Conservation (phyloP, 1,140 invertebrate species). For the Myzus persicae region DNA sequence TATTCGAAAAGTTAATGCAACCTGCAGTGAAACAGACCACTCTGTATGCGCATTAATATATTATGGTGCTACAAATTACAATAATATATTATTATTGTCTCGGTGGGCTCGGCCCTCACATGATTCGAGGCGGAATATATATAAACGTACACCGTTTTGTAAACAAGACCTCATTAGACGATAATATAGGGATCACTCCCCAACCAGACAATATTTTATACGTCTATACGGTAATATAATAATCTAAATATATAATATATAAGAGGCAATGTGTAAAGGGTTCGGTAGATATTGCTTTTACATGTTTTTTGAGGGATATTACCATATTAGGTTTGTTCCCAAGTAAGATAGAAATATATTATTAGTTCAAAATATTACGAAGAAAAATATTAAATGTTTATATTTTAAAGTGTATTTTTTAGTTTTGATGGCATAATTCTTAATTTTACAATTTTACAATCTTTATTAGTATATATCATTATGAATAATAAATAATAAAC, state of each 20-base stretch:
- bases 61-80: not conserved
- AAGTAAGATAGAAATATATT: not conserved
- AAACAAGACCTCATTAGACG: slow-evolving; percentile 14
- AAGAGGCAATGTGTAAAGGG: not conserved
- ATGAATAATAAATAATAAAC: too few relatives aligned
- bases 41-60: not conserved
- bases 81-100: not conserved
- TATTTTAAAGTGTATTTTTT: not conserved
- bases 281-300: not conserved
- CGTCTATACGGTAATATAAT: not conserved
- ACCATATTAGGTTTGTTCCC: too few relatives aligned
- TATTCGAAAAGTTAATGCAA: not conserved
- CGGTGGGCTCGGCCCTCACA: not conserved
- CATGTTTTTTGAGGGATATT: not conserved
- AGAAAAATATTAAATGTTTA: not conserved
- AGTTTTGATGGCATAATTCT: not conserved
- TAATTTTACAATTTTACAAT: not conserved
- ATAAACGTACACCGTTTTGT: not conserved
- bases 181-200: not conserved
- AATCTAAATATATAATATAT: not conserved
- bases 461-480: not conserved
- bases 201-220: not conserved
- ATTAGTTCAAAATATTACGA: not conserved
- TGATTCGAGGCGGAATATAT: not conserved
- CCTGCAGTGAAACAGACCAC: not conserved